These are phyloP conservation scores for Lethocerus indicus DNA, from an alignment of 1,140 invertebrate species.

Conservation along the genomic window DNA sequence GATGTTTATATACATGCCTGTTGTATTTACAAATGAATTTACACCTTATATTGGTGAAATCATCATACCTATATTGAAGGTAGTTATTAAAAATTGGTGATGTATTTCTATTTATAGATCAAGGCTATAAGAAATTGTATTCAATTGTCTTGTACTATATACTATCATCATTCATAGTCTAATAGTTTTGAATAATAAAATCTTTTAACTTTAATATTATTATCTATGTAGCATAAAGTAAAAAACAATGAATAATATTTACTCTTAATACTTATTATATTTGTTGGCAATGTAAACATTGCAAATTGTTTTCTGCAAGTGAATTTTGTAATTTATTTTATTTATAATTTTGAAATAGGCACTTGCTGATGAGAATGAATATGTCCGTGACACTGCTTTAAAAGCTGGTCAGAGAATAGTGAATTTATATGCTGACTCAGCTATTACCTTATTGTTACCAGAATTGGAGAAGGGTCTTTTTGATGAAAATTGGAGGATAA, in stretches of 20 bases:
- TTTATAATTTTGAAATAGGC: slow-evolving; percentile 33
- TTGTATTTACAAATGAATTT: slow-evolving; percentile 89
- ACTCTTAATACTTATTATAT: too few relatives aligned
- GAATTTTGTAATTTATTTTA: slow-evolving; percentile 6
- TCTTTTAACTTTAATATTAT: not conserved
- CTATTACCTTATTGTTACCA: slow-evolving; percentile 82
- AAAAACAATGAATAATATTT: too few relatives aligned
- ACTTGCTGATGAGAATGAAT: slow-evolving; percentile 97
- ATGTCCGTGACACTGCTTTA: slow-evolving; percentile 91
- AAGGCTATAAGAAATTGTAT: too few relatives aligned
- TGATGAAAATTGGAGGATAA: slow-evolving; percentile 96
- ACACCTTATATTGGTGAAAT: slow-evolving; percentile 93
- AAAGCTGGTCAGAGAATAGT: slow-evolving; percentile 95
- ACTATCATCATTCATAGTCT: not conserved
- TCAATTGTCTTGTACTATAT: slow-evolving; percentile 1
- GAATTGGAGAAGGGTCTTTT: slow-evolving; percentile 88
- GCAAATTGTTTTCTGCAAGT: too few relatives aligned
- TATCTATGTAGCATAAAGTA: not conserved
- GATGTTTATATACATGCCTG: slow-evolving; percentile 99
- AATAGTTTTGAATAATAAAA: not conserved
- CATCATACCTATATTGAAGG: slow-evolving; percentile 91
- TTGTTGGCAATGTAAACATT: too few relatives aligned
- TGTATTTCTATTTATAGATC: too few relatives aligned
- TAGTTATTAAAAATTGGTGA: too few relatives aligned
- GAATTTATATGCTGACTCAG: slow-evolving; percentile 88